Evolutionary conservation across 1,140 invertebrate species (phyloP).

Genomic region (Chlorops oryzae): DNA sequence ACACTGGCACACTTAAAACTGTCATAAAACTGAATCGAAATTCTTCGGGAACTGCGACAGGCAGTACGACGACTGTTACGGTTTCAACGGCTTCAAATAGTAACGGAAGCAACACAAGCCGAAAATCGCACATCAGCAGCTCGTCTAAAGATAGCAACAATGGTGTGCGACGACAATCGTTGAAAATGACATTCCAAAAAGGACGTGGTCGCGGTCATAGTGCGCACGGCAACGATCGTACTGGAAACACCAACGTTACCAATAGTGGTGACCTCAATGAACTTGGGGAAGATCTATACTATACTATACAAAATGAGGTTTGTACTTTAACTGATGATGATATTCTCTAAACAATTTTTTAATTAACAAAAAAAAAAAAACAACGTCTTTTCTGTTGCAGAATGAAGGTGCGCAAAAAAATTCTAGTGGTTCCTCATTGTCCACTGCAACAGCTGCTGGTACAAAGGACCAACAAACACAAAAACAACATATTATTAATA

Average conservation of each 20-base stretch:
- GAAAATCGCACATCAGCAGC: conserved; percentile 37
- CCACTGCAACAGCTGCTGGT: conserved; percentile 10
- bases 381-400: conserved; percentile 21
- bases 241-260: too few relatives aligned
- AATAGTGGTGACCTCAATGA: conserved; percentile 50
- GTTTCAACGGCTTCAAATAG: conserved; percentile 20
- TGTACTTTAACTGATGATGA: not conserved
- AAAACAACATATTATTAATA: conserved; percentile 8
- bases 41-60: conserved; percentile 18
- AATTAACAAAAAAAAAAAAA: not conserved
- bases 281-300: conserved; percentile 60
- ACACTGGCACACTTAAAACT: conserved; percentile 71
- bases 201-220: conserved; percentile 56
- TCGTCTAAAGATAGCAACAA: conserved; percentile 55
- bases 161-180: conserved; percentile 55
- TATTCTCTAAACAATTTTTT: not conserved
- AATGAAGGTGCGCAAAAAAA: conserved; percentile 39
- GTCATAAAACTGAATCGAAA: conserved; percentile 66
- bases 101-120: conserved; percentile 7
- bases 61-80: not conserved
- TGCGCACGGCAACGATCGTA: conserved; percentile 50
- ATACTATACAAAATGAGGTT: conserved; percentile 74
- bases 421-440: too few relatives aligned
- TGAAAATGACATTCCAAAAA: conserved; percentile 77
- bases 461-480: conserved; percentile 2